Percentiles rank a stretch among this genome's conserved stretches.
Conservation (phyloP, 2,888 invertebrate species). For the Drosophila sordidapex region DNA sequence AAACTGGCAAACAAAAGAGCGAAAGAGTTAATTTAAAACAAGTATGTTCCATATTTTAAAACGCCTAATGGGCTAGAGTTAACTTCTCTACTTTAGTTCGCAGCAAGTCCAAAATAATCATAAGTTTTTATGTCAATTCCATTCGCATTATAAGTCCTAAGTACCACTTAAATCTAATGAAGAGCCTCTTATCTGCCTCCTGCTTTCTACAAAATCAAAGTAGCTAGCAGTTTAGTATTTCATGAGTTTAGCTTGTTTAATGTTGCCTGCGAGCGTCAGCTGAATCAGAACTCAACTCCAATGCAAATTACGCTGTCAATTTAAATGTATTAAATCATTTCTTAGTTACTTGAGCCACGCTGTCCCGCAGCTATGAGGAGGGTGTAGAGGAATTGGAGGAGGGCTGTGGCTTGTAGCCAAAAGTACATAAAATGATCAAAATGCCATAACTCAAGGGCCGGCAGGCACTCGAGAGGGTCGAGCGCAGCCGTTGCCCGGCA, state of each 20-base stretch:
- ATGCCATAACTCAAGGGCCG: slow-evolving; percentile 64
- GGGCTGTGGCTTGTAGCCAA: slow-evolving; percentile 17
- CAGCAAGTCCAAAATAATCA: neutral
- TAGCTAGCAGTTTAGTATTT: neutral
- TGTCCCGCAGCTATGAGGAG: slow-evolving; percentile 26
- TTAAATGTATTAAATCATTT: slow-evolving; percentile 61
- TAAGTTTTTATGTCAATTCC: neutral
- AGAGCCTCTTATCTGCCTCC: slow-evolving; percentile 7
- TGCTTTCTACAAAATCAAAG: slow-evolving; percentile 5
- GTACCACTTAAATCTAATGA: neutral
- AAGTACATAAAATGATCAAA: slow-evolving; percentile 72
- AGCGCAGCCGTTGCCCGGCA: slow-evolving; percentile 48
- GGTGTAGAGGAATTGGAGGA: slow-evolving; percentile 20
- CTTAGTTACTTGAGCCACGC: slow-evolving; percentile 37
- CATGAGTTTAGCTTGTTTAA: slow-evolving; percentile 34
- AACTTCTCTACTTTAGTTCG: neutral
- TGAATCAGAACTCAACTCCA: slow-evolving; percentile 12
- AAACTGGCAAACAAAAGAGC: too few species aligned
- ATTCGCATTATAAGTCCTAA: neutral
- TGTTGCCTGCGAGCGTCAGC: slow-evolving; percentile 15
- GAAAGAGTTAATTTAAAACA: too few species aligned
- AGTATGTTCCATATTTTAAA: neutral
- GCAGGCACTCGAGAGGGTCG: slow-evolving; percentile 36
- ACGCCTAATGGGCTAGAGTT: too few species aligned
- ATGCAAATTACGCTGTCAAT: slow-evolving; percentile 47